Evolutionary conservation across 2,113 vertebrate species (phyloP), one percentile per base, ranked within the genome.

Genomic region (Microcebus jonahi): DNA sequence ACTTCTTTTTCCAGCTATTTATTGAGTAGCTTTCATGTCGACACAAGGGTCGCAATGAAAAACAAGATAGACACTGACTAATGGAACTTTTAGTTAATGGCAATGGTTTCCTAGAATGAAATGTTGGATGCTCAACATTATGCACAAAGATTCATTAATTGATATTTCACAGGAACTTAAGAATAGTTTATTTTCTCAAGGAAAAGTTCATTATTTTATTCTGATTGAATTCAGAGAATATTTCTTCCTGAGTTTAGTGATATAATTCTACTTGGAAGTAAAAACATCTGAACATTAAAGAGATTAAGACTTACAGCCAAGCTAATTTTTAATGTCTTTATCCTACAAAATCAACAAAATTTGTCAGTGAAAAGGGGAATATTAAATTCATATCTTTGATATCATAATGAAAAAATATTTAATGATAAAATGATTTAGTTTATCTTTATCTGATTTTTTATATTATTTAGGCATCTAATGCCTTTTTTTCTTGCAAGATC

Each of bases 161-260:
- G 39, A 55, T 55, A 67, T 57, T 88, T 81, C 53, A 90, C 12
- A 57, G 29, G 2, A 75, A 90, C 55, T 94, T 73, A 89, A 85
- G 15, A 86, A 50, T 34, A 57, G 20, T 25, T 79, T 59, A 42
- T 82, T 81, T 77, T n/a, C 8, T 83, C 36, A 83, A 61, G 20
- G 20, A 68, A 79, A 95, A 53, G 25, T 68, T 92, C 50, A 68
- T 81, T 91, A 90, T 91, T 79, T 88, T 88, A 63, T 67, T 79
- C 29, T 96, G 15, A 50, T 45, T 79, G 12, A 76, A 83, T 88
- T 92, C 68, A 92, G 57, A 34, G 88, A 96, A 83, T 12, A 90
- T 34, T 88, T 75, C 14, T 91, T 84, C 48, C 34, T 88, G 7
- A 90, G 13, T 88, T 77, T 87, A 90, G 50, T 79, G 50, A 71